Conservation (phyloP, 2,888 invertebrate genomes). For the Calliphora vomitoria region DNA sequence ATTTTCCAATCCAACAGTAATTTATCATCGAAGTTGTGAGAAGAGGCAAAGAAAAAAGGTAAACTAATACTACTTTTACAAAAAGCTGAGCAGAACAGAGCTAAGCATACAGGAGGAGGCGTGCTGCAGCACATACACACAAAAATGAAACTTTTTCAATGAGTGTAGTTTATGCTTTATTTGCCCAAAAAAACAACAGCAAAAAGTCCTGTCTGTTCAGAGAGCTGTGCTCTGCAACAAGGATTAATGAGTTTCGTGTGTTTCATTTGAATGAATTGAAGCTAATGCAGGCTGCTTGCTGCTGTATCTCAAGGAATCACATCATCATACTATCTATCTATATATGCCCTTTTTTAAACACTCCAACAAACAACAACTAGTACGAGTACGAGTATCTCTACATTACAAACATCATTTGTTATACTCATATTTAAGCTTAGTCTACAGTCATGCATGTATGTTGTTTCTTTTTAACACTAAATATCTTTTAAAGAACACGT, state of each 20-base stretch:
- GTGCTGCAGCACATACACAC: not conserved
- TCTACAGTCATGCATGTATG: constrained; percentile 51
- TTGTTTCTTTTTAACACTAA: constrained; percentile 69
- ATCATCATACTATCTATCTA: constrained; percentile 21
- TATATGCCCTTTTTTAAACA: constrained; percentile 36
- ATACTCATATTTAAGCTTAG: constrained; percentile 38
- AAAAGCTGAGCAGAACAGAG: constrained; percentile 5
- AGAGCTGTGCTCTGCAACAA: constrained; percentile 55
- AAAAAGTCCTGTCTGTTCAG: constrained; percentile 52
- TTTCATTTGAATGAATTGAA: constrained; percentile 69
- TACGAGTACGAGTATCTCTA: constrained; percentile 10
- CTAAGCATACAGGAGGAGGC: constrained; percentile 9
- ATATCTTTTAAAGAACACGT: constrained; percentile 79
- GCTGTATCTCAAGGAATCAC: constrained; percentile 53
- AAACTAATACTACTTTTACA: constrained; percentile 57
- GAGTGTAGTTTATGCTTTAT: constrained; percentile 59
- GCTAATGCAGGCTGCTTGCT: constrained; percentile 66
- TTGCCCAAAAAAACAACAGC: not conserved
- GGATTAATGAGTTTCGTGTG: constrained; percentile 83
- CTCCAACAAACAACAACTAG: constrained; percentile 22
- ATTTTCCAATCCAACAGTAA: constrained; percentile 73
- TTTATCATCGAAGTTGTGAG: constrained; percentile 69
- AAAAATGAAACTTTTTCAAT: constrained; percentile 62
- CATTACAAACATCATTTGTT: constrained; percentile 72
- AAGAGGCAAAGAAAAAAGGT: constrained; percentile 49